A percentile compares a stretch with the other conserved stretches of the same genome.
Evolutionary conservation across 2,888 invertebrate genomes (phyloP).

Genomic region (Corbicula japonica): DNA sequence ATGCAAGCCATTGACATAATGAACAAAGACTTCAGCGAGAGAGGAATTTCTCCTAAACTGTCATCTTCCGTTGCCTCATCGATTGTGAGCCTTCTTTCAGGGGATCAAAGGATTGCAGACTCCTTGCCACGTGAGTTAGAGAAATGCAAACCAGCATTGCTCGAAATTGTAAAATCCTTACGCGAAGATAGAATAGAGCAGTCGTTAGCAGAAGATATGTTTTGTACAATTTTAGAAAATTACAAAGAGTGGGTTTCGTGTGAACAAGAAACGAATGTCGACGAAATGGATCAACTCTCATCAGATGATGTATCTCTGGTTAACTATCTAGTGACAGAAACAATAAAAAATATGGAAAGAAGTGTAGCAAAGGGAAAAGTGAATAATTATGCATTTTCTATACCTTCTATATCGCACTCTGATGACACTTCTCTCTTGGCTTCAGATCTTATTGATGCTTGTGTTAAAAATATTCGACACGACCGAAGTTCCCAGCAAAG

Average conservation of each 20-base stretch:
- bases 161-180: conserved; percentile 54
- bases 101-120: neutral
- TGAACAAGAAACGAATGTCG: neutral
- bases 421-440: conserved; percentile 45
- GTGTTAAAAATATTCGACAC: conserved; percentile 38
- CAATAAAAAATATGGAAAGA: conserved; percentile 62
- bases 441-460: conserved; percentile 37
- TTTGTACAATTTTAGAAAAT: conserved; percentile 65
- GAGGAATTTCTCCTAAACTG: conserved; percentile 28
- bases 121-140: conserved; percentile 40
- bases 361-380: conserved; percentile 63
- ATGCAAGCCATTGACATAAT: conserved; percentile 60
- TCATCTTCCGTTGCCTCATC: conserved; percentile 55
- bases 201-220: conserved; percentile 65
- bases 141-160: conserved; percentile 43
- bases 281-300: conserved; percentile 11
- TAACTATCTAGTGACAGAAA: conserved; percentile 63
- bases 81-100: conserved; percentile 38
- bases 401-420: conserved; percentile 50
- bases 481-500: neutral
- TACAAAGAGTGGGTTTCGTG: conserved; percentile 49
- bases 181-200: conserved; percentile 54
- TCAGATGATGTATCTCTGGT: conserved; percentile 52
- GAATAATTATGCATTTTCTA: conserved; percentile 55
- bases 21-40: conserved; percentile 46